Percentiles rank a stretch among this genome's conserved stretches.
Conservation (phyloP, 1,140 invertebrate species). For the Solenopsis invicta region DNA sequence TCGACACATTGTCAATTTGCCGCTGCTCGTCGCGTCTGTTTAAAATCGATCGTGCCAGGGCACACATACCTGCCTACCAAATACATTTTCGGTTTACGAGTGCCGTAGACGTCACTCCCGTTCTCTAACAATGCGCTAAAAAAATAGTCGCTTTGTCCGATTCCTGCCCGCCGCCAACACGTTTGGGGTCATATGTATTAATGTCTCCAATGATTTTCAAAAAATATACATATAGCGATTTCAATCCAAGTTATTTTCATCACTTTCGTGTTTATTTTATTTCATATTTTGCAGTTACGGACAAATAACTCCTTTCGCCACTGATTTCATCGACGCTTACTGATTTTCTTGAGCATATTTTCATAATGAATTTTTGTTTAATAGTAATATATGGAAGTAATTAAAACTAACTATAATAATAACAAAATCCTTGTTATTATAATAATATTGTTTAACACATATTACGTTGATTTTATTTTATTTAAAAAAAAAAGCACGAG, state of each 20-base stretch:
- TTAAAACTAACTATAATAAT: neutral
- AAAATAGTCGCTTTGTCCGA: conserved; percentile 60
- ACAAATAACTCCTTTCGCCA: conserved; percentile 17
- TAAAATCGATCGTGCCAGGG: conserved; percentile 84
- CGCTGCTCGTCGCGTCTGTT: conserved; percentile 80
- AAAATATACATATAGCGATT: conserved; percentile 6
- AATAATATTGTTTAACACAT: conserved; percentile 1
- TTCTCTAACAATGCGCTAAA: conserved; percentile 58
- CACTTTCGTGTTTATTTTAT: neutral
- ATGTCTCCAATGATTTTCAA: conserved; percentile 18
- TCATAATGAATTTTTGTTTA: neutral
- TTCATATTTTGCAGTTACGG: neutral
- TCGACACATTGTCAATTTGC: conserved; percentile 86
- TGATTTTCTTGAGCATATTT: neutral
- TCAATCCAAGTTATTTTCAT: conserved; percentile 28
- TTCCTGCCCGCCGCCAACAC: neutral
- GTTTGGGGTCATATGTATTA: conserved; percentile 7
- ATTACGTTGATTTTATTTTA: neutral
- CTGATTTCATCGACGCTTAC: neutral
- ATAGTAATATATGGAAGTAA: neutral
- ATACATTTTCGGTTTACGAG: conserved; percentile 68
- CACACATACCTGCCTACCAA: conserved; percentile 73
- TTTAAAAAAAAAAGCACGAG: neutral
- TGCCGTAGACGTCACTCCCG: conserved; percentile 56
- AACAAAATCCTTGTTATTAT: too few relatives aligned